Conservation (phyloP, 2,888 invertebrate species). For the Danaus chrysippus region DNA sequence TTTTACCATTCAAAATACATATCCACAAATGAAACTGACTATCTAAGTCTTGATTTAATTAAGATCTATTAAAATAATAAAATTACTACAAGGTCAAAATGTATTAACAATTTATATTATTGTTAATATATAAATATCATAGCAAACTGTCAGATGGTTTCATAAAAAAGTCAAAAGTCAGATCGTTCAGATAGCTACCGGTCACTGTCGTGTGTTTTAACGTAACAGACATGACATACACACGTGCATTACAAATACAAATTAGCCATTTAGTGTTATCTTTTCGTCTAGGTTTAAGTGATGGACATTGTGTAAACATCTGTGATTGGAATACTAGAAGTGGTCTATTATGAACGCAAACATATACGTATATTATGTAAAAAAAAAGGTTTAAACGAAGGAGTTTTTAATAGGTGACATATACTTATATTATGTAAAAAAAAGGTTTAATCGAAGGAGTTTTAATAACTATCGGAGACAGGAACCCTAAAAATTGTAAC, state of each 20-base stretch:
- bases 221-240: conserved; percentile 60
- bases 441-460: too few relatives aligned
- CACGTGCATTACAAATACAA: conserved; percentile 61
- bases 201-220: conserved; percentile 46
- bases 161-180: conserved; percentile 38
- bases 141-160: conserved; percentile 33
- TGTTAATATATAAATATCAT: conserved; percentile 6
- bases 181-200: conserved; percentile 50
- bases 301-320: conserved; percentile 47
- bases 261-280: conserved; percentile 72
- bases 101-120: too few relatives aligned
- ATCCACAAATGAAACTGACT: too few relatives aligned
- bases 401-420: too few relatives aligned
- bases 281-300: conserved; percentile 45
- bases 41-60: too few relatives aligned
- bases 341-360: not conserved
- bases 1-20: too few relatives aligned
- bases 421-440: too few relatives aligned
- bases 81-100: too few relatives aligned
- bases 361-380: too few relatives aligned
- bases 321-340: conserved; percentile 33
- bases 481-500: not conserved
- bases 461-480: too few relatives aligned
- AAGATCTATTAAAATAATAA: too few relatives aligned
- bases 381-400: too few relatives aligned